Percentiles rank a stretch among this genome's conserved stretches.
These are phyloP conservation scores for Drosophila meridiana DNA, from an alignment of 2,888 invertebrate species.

Conservation along the genomic window DNA sequence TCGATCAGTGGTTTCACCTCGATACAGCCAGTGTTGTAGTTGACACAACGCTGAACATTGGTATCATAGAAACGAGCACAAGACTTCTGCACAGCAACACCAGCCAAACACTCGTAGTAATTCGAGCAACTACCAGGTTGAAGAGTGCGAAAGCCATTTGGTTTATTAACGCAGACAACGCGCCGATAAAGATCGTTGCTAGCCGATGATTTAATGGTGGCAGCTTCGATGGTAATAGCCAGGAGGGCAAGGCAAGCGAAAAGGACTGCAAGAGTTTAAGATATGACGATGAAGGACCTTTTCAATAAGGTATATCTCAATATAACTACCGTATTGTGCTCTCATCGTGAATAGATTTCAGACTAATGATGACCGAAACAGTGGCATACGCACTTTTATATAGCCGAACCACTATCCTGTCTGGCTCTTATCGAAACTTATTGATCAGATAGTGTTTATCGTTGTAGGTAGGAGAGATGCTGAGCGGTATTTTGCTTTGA, in stretches of 20 bases:
- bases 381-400: conserved; percentile 21
- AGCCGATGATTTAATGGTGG: conserved; percentile 9
- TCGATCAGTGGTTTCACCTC: background rate
- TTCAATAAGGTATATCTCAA: background rate
- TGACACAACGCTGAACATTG: conserved; percentile 13
- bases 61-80: conserved; percentile 14
- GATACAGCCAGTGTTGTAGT: conserved; percentile 11
- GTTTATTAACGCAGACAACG: conserved; percentile 7
- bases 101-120: conserved; percentile 17
- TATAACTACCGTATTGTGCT: conserved; percentile 21
- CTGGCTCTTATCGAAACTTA: conserved; percentile 14
- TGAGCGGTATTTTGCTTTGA: conserved; percentile 9
- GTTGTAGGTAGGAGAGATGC: conserved; percentile 2
- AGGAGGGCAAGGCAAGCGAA: conserved; percentile 18
- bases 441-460: conserved; percentile 7
- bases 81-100: conserved; percentile 14
- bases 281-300: conserved; percentile 1
- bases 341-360: conserved; percentile 22
- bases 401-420: conserved; percentile 5
- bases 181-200: conserved; percentile 12
- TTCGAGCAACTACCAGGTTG: conserved; percentile 10
- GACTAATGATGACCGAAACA: background rate
- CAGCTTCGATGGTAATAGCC: conserved; percentile 6
- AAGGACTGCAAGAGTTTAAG: conserved; percentile 18
- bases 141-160: conserved; percentile 11